phyloP scores from a whole-genome alignment of 1,140 invertebrate species.

The Diabrotica undecimpunctata region DNA sequence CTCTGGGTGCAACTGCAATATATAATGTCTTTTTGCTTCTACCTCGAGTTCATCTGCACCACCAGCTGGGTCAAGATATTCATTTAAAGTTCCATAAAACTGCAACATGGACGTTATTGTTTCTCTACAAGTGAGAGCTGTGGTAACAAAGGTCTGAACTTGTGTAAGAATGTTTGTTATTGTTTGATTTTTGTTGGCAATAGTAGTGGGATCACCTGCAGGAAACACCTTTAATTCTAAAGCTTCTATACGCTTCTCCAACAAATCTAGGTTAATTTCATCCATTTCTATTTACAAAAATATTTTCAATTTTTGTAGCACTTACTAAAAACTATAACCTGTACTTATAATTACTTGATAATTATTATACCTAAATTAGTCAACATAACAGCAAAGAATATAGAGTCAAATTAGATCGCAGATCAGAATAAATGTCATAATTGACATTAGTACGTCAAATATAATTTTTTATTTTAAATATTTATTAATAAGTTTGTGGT shows the following conservation, averaged over 20 bases:
- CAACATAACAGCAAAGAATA: background rate
- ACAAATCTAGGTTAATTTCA: conserved; percentile 30
- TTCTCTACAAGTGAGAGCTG: conserved; percentile 44
- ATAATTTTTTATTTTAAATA: too few species aligned
- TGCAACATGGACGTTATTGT: conserved; percentile 40
- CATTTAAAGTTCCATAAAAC: conserved; percentile 39
- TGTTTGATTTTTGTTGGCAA: conserved; percentile 30
- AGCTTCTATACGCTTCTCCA: conserved; percentile 43
- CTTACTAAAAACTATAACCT: too few species aligned
- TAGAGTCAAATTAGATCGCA: too few species aligned
- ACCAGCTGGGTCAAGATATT: conserved; percentile 43
- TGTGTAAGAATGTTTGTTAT: conserved; percentile 41
- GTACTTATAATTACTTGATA: too few species aligned
- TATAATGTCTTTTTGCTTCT: conserved; percentile 39
- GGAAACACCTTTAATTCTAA: conserved; percentile 42
- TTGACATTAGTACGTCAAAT: too few species aligned
- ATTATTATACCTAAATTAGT: too few species aligned
- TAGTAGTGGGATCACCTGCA: conserved; percentile 16
- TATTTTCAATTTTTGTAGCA: too few species aligned
- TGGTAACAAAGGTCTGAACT: conserved; percentile 44
- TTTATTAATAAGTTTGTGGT: too few species aligned
- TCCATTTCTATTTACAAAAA: conserved; percentile 23
- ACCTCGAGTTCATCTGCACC: conserved; percentile 39
- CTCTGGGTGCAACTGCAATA: conserved; percentile 43
- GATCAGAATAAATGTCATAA: too few species aligned